Conservation (phyloP, 1,140 invertebrate species). For the Pachyrhynchus sulphureomaculatus region DNA sequence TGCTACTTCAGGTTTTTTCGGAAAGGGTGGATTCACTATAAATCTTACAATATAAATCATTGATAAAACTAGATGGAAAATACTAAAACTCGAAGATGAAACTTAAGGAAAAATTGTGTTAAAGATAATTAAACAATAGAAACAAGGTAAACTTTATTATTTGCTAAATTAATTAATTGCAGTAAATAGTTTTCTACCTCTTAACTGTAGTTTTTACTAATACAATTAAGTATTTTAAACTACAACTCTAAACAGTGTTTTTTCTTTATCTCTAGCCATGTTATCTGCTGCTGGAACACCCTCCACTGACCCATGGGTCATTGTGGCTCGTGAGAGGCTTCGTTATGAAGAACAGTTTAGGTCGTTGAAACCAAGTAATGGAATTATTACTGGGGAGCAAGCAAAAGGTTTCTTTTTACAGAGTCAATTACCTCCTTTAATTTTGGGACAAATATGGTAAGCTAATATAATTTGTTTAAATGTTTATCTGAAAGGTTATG, state of each 20-base stretch:
- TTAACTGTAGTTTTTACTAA: neutral
- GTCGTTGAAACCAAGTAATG: slow-evolving; percentile 81
- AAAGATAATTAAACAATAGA: neutral
- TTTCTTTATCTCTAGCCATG: slow-evolving; percentile 11
- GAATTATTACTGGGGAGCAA: slow-evolving; percentile 89
- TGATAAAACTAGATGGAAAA: neutral
- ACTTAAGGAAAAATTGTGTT: neutral
- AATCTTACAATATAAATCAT: neutral
- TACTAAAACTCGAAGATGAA: neutral
- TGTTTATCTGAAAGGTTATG: slow-evolving; percentile 5
- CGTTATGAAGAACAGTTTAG: slow-evolving; percentile 93
- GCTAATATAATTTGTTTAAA: slow-evolving; percentile 39
- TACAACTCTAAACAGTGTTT: too few relatives aligned
- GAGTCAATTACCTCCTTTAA: slow-evolving; percentile 82
- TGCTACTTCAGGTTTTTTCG: slow-evolving; percentile 1
- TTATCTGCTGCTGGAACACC: slow-evolving; percentile 50
- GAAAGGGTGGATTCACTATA: slow-evolving; percentile 4
- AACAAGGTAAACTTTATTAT: neutral
- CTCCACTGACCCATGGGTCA: slow-evolving; percentile 80
- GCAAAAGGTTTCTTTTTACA: slow-evolving; percentile 92
- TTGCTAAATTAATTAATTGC: too few relatives aligned
- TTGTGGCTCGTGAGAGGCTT: slow-evolving; percentile 81
- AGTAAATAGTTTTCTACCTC: neutral
- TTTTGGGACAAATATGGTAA: slow-evolving; percentile 94
- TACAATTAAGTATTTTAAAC: neutral